Evolutionary conservation across 2,888 invertebrate species (phyloP).

Genomic region (Eilema sororculum): DNA sequence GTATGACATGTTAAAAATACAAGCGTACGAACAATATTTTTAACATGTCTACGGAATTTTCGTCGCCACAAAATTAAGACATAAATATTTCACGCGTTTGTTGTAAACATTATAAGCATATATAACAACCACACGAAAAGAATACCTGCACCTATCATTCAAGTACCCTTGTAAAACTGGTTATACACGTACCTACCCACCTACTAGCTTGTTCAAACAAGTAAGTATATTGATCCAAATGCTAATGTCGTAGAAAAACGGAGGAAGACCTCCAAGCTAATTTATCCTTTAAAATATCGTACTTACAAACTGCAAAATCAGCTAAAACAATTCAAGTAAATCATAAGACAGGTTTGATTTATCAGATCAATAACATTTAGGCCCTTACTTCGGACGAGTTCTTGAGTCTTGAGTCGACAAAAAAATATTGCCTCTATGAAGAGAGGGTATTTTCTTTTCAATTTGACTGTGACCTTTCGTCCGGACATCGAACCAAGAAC

Average conservation of each 20-base stretch:
- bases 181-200: slow-evolving; percentile 27
- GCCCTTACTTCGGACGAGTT: slow-evolving; percentile 56
- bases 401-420: slow-evolving; percentile 10
- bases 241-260: slow-evolving; percentile 20
- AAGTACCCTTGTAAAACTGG: slow-evolving; percentile 38
- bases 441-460: slow-evolving; percentile 75
- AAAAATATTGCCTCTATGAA: slow-evolving; percentile 55
- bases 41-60: slow-evolving; percentile 3
- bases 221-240: slow-evolving; percentile 32
- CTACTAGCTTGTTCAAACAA: slow-evolving; percentile 21
- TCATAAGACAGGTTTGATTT: slow-evolving; percentile 30
- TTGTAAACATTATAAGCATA: background rate
- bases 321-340: slow-evolving; percentile 28
- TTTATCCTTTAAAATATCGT: slow-evolving; percentile 1
- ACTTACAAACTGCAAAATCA: background rate
- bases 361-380: slow-evolving; percentile 51
- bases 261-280: slow-evolving; percentile 15
- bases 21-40: background rate
- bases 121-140: slow-evolving; percentile 22
- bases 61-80: slow-evolving; percentile 1
- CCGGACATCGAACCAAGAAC: slow-evolving; percentile 74
- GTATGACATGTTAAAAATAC: background rate
- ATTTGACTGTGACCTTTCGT: slow-evolving; percentile 79
- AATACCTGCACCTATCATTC: slow-evolving; percentile 36
- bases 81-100: slow-evolving; percentile 38